Percentiles rank a stretch among this genome's conserved stretches.
phyloP scores from a whole-genome alignment of 1,140 invertebrate species.

The Chelonus insularis region DNA sequence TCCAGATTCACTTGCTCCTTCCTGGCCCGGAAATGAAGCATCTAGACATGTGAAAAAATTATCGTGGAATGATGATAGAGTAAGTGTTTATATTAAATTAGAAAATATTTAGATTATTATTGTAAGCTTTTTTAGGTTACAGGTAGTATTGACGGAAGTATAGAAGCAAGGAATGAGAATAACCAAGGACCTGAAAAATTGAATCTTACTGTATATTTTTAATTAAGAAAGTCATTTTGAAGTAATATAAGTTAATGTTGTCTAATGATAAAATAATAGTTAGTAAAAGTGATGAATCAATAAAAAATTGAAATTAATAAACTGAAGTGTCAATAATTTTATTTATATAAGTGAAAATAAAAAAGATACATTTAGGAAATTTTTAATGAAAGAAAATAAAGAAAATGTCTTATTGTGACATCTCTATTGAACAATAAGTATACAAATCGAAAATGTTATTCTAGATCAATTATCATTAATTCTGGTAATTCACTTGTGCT shows the following conservation, averaged over 20 bases:
- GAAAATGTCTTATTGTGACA: too few species aligned
- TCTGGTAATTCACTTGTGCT: constrained; percentile 58
- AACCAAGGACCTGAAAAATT: constrained; percentile 43
- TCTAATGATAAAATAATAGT: too few species aligned
- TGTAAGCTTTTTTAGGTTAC: constrained; percentile 60
- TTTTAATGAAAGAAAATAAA: too few species aligned
- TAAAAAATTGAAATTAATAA: too few species aligned
- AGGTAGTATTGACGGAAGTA: constrained; percentile 61
- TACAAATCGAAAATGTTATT: constrained; percentile 37
- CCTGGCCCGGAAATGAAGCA: constrained; percentile 64
- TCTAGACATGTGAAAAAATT: constrained; percentile 71
- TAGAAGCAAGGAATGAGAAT: constrained; percentile 49
- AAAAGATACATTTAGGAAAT: too few species aligned
- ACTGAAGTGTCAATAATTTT: background rate
- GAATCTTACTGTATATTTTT: constrained; percentile 61
- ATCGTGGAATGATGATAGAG: constrained; percentile 72
- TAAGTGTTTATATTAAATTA: constrained; percentile 6
- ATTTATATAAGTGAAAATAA: too few species aligned
- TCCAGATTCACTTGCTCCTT: constrained; percentile 49
- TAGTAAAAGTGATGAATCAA: too few species aligned
- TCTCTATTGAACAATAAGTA: too few species aligned
- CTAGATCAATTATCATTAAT: constrained; percentile 58
- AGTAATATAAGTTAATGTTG: background rate
- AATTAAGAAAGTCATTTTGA: background rate
- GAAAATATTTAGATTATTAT: too few species aligned